Evolutionary conservation across 1,140 invertebrate genomes (phyloP), one percentile per base, ranked within the genome.

Genomic region (Cecropterus lyciades): DNA sequence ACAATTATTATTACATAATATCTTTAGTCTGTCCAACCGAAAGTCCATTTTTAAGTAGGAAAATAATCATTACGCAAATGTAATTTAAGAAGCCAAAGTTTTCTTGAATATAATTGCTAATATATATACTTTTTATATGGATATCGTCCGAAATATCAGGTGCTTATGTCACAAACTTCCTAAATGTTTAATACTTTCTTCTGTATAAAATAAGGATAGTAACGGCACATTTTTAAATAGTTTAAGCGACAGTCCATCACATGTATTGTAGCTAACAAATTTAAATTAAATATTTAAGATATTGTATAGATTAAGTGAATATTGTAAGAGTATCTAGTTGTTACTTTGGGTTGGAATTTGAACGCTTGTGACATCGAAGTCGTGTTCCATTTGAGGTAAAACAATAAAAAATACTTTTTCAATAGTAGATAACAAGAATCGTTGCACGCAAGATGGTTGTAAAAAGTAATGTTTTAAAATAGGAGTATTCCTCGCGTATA

Each of bases 171-270:
- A 73, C 75, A 80, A 74, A 67, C 55, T 73, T 57, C 40, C 53
- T 27, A 30, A 51, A 51, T 27, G 43, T n/a, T 37, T 17, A 59
- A 55, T 52, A 37, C 30, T 51, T 42, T 48, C 65, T 67, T 66
- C 55, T 30, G 57, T 60, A 43, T 14, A n/a, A 67, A 53, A 71
- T 57, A 59, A 27, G 74, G 73, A 72, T 69, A 75, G 56, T 72
- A 69, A 75, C 60, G 68, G 65, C 76, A 79, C 73, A 63, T 62
- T 65, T 57, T 60, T 24, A 68, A 72, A 16, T 51, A 48, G 16
- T 15, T 33, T 77, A 77, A 77, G 65, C 46, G 64, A 67, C 76
- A 77, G 73, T 77, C 73, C 79, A 79, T 77, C 66, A 81, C 72
- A 73, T n/a, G n/a, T 75, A 40, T 6, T 53, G 43, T 81, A 77